A percentile compares a stretch with the other conserved stretches of the same genome.
phyloP scores from a whole-genome alignment of 2,888 invertebrate species.

The Pandemis corylana region DNA sequence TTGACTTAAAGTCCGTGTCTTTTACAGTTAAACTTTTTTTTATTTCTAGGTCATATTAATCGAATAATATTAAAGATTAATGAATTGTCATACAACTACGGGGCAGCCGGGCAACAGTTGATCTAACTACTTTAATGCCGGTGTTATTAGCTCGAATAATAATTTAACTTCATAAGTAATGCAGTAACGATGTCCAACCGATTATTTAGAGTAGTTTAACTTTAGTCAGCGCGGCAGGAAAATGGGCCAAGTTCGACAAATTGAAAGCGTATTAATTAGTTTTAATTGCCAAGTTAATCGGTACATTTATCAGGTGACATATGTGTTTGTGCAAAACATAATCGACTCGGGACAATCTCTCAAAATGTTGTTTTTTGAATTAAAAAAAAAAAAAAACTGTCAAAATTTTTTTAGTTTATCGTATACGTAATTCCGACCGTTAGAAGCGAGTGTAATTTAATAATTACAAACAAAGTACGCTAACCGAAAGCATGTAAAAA shows the following conservation, averaged over 20 bases:
- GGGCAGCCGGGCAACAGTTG: background rate
- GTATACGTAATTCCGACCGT: too few species aligned
- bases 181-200: constrained; percentile 27
- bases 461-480: too few species aligned
- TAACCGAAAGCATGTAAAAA: too few species aligned
- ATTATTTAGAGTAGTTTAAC: constrained; percentile 6
- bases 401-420: too few species aligned
- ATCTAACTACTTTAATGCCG: background rate
- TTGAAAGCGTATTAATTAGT: background rate
- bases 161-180: constrained; percentile 18
- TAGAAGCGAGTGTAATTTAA: too few species aligned
- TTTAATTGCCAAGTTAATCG: too few species aligned
- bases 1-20: background rate
- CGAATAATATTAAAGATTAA: constrained; percentile 7
- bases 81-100: background rate
- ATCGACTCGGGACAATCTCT: too few species aligned
- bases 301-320: too few species aligned
- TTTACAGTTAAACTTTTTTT: background rate
- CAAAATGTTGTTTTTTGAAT: too few species aligned
- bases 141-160: constrained; percentile 19
- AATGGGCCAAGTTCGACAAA: constrained; percentile 9
- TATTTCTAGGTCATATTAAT: background rate
- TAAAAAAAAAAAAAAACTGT: too few species aligned
- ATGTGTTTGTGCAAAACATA: too few species aligned
- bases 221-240: background rate